phyloP scores from a whole-genome alignment of 2,888 invertebrate genomes.

The Trichopria drosophilae region DNA sequence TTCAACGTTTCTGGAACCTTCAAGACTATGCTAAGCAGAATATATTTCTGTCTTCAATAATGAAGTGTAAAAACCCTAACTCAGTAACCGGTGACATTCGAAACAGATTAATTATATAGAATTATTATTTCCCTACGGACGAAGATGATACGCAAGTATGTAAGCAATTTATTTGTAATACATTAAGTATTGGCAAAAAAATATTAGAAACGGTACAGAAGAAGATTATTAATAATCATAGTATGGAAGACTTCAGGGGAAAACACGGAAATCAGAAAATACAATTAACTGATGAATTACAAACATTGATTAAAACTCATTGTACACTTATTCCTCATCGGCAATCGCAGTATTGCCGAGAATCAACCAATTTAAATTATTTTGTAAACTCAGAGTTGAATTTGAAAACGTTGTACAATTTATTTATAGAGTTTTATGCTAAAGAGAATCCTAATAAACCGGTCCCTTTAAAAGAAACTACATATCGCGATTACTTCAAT shows the following conservation, averaged over 20 bases:
- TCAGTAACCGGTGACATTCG: too few relatives aligned
- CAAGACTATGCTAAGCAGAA: too few relatives aligned
- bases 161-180: conserved; percentile 6
- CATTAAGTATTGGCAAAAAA: conserved; percentile 8
- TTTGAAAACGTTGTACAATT: conserved; percentile 6
- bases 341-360: conserved; percentile 15
- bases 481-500: conserved; percentile 24
- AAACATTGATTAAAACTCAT: conserved; percentile 24
- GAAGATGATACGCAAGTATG: not conserved
- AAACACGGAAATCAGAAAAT: conserved; percentile 21
- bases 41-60: too few relatives aligned
- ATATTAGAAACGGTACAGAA: conserved; percentile 7
- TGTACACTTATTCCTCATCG: conserved; percentile 20
- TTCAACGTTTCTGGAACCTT: conserved; percentile 5
- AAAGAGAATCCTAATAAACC: conserved; percentile 4
- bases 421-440: conserved; percentile 17
- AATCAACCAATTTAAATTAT: conserved; percentile 17
- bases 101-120: too few relatives aligned
- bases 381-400: conserved; percentile 19
- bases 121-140: too few relatives aligned
- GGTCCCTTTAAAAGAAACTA: conserved; percentile 12
- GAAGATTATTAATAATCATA: conserved; percentile 8
- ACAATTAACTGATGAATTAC: conserved; percentile 18
- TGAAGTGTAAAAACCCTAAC: too few relatives aligned
- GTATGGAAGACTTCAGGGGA: conserved; percentile 12